phyloP scores from a whole-genome alignment of 2,888 invertebrate genomes.

The Phengaris alcon region DNA sequence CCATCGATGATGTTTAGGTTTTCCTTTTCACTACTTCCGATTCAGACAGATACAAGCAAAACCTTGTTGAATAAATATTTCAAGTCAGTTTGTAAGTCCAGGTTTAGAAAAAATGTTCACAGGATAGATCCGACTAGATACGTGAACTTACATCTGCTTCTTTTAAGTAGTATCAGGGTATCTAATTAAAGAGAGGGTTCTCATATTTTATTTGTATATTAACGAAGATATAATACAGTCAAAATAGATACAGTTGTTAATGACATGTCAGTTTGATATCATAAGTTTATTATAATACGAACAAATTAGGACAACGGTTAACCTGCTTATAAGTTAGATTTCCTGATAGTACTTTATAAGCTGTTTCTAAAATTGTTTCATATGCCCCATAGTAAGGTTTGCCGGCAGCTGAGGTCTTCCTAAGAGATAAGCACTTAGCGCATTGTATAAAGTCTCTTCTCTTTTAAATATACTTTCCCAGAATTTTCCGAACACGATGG shows the following conservation, averaged over 20 bases:
- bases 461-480: not conserved
- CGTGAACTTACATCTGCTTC: not conserved
- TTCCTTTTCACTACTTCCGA: not conserved
- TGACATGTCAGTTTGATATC: too few relatives aligned
- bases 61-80: not conserved
- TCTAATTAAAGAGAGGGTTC: too few relatives aligned
- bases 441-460: not conserved
- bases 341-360: not conserved
- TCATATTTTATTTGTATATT: too few relatives aligned
- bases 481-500: not conserved
- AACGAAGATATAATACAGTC: too few relatives aligned
- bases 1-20: too few relatives aligned
- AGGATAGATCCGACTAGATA: not conserved
- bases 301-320: too few relatives aligned
- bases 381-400: not conserved
- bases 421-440: not conserved
- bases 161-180: not conserved
- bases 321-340: too few relatives aligned
- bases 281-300: too few relatives aligned
- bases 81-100: not conserved
- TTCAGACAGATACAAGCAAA: not conserved
- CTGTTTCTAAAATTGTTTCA: not conserved
- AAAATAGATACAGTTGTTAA: too few relatives aligned
- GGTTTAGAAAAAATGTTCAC: too few relatives aligned
- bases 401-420: not conserved